These are phyloP conservation scores for Gymnothorax javanicus DNA, from an alignment of 2,797 vertebrate species.

Conservation along the genomic window DNA sequence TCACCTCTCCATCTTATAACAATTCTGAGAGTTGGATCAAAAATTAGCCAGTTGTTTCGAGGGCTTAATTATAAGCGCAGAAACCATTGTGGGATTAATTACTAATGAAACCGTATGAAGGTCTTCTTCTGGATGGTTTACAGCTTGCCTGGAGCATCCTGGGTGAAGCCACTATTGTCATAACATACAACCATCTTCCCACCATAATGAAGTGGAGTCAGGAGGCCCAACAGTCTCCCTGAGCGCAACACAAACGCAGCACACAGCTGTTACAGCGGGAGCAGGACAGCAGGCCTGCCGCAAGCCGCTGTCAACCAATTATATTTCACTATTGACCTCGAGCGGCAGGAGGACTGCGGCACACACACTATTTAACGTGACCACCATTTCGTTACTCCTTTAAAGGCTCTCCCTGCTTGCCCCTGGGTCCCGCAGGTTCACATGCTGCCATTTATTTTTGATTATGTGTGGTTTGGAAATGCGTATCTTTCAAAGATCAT, in stretches of 20 bases:
- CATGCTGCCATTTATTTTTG: conserved; percentile 30
- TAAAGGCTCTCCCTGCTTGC: background rate
- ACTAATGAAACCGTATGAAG: conserved; percentile 48
- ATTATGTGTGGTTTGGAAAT: conserved; percentile 25
- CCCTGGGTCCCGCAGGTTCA: background rate
- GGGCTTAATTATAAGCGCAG: conserved; percentile 51
- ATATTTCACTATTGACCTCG: conserved; percentile 20
- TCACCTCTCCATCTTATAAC: conserved; percentile 21
- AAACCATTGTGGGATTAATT: conserved; percentile 59
- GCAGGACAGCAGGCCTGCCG: background rate
- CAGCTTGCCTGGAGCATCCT: conserved; percentile 47
- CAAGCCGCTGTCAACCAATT: conserved; percentile 8
- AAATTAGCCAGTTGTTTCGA: conserved; percentile 47
- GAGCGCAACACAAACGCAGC: background rate
- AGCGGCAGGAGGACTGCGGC: background rate
- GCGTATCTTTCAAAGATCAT: background rate
- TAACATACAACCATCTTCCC: conserved; percentile 25
- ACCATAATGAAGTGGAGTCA: conserved; percentile 46
- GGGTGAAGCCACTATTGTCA: conserved; percentile 39
- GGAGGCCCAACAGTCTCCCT: conserved; percentile 24
- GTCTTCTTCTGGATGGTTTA: conserved; percentile 46
- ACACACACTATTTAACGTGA: background rate
- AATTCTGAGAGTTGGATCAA: conserved; percentile 45
- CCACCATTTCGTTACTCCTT: background rate
- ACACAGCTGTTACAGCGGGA: background rate